Evolutionary conservation across 1,140 invertebrate genomes (phyloP), one percentile per base, ranked within the genome.

Genomic region (Caerostris darwini): DNA sequence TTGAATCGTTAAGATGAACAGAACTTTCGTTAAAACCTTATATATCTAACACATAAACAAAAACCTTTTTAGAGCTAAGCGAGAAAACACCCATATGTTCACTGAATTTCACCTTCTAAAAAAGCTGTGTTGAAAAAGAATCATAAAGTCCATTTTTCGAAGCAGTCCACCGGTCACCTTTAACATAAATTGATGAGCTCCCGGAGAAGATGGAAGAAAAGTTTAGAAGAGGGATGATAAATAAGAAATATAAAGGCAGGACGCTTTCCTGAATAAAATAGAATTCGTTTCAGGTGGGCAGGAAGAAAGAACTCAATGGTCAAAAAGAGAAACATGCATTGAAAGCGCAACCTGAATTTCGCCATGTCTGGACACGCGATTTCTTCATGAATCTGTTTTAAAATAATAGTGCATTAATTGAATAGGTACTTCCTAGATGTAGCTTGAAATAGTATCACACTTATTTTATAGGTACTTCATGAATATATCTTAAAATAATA

Each of bases 151-250:
- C 69, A 77, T 77, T 77, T n/a, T n/a, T 34, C 69, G 50, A 77
- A 50, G 69, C 69, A 77, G 69, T 50, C 34, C 69, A 77, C 34
- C 69, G 69, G 69, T 12, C 69, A 77, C 69, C 19, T 77, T 77
- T 77, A 77, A 77, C 69, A 77, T 50, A 77, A 77, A 77, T 77
- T 77, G 69, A 77, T 77, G 69, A 77, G 69, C 10, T 77, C 34
- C 69, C 34, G 50, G n/a, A n/a, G 50, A 77, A 10, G 34, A 34
- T 50, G 8, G 69, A 77, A 34, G 12, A 53, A 77, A 77, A 77
- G 69, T 77, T 77, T 77, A 77, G 19, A 53, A 12, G 69, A 71
- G 69, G 50, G 34, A 77, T n/a, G 69, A 77, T 77, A 77, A 77
- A 77, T 50, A 77, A 12, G 34, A 12, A 77, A 77, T 77, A 77